Conservation (phyloP, 2,113 vertebrate genomes). For the Hemiprocne comata region DNA sequence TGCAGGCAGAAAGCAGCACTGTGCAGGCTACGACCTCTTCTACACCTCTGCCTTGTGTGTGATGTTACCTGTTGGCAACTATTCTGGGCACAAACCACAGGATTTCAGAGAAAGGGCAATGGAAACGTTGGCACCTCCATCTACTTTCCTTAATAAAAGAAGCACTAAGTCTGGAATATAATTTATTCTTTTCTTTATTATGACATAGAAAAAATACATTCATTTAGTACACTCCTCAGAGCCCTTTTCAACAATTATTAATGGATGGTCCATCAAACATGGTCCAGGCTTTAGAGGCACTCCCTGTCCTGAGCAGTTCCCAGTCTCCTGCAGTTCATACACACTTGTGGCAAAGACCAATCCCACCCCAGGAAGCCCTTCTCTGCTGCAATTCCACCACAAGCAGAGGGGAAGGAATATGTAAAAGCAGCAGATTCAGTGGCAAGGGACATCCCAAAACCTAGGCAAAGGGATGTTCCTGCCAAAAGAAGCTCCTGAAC, state of each 20-base stretch:
- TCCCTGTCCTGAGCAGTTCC: background rate
- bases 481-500: background rate
- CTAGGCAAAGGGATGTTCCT: background rate
- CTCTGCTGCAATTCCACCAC: background rate
- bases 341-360: background rate
- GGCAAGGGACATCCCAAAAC: background rate
- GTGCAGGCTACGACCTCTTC: background rate
- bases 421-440: background rate
- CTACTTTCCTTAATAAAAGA: background rate
- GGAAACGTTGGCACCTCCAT: background rate
- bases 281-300: background rate
- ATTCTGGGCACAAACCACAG: background rate
- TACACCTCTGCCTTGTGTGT: background rate
- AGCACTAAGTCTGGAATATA: background rate
- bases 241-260: background rate
- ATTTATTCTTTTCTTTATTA: slow-evolving; percentile 30
- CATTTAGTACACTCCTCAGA: background rate
- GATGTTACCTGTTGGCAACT: background rate
- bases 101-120: background rate
- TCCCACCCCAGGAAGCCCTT: background rate
- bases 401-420: background rate
- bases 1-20: background rate
- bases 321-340: background rate
- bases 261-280: background rate
- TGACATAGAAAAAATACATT: background rate